A percentile compares a stretch with the other conserved stretches of the same genome.
phyloP scores from a whole-genome alignment of 2,888 invertebrate species.

The Scaeva pyrastri region DNA sequence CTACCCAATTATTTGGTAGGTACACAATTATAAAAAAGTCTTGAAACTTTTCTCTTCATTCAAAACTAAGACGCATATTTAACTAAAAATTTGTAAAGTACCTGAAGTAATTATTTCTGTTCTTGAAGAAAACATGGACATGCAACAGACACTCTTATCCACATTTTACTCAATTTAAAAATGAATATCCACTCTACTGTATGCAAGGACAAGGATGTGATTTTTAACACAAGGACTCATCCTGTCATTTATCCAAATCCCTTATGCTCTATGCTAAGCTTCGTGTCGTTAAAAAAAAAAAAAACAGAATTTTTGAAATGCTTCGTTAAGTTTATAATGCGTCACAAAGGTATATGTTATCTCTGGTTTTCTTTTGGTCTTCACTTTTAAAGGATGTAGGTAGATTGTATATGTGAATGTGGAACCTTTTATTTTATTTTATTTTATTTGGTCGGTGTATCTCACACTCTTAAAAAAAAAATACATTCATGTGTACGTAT shows the following conservation, averaged over 20 bases:
- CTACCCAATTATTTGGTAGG: too few relatives aligned
- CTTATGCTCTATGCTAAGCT: not conserved
- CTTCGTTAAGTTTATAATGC: not conserved
- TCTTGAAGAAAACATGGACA: not conserved
- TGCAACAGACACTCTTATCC: not conserved
- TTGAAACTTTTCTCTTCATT: too few relatives aligned
- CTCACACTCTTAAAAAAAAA: not conserved
- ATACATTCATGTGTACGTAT: too few relatives aligned
- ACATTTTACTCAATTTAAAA: slow-evolving; percentile 14
- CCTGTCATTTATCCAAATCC: not conserved
- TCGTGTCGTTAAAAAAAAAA: not conserved
- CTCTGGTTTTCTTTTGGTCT: not conserved
- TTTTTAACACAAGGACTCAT: not conserved
- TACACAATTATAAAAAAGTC: too few relatives aligned
- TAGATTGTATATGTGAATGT: not conserved
- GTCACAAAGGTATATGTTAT: too few relatives aligned
- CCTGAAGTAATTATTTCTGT: not conserved
- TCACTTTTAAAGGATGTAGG: slow-evolving; percentile 4
- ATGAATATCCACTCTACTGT: not conserved
- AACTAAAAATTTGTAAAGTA: too few relatives aligned
- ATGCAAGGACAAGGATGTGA: not conserved
- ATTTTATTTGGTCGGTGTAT: too few relatives aligned
- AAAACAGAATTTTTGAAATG: not conserved
- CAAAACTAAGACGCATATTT: too few relatives aligned
- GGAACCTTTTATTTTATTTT: not conserved